Base-by-base conservation (phyloP, 2,113 vertebrate genomes). In the Xiphophorus hellerii region DNA sequence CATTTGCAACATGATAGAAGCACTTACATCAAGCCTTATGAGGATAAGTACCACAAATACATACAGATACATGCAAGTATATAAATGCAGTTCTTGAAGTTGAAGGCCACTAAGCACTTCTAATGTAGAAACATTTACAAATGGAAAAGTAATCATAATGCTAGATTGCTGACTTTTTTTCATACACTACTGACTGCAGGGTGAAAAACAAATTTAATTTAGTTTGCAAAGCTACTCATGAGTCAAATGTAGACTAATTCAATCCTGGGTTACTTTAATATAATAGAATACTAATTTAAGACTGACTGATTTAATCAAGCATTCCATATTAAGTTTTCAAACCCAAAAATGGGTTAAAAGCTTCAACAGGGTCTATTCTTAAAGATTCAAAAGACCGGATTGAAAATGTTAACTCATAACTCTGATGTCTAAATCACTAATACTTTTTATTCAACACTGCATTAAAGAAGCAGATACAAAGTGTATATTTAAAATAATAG, bases 1-100 rank as follows among this genome's bases (percentile, higher is more conserved):
- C 33, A 4, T n/a, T 1, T 51, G 67, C 37, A 30, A 84, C 29
- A 60, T 33, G 62, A 31, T 65, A 68, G 80, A 66, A n/a, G 66
- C 74, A 81, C 81, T 77, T 76, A 74, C 15, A 72, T 28, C 20
- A 60, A 82, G 3, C 13, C 51, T 42, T 60, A 73, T 58, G 67
- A 20, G 44, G 44, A 17, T 48, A 48, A 15, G 5, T 48, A 17
- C 17, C 15, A 20, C 39, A 42, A 15, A 42, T 4, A 4, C 28
- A 9, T 63, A 68, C 69, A 42, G 14, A 42, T 42, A 42, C 30
- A 9, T 63, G 67, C 69, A 69, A 74, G 73, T 44, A 66, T 27
- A 74, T 6, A 73, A 69, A 81, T 66, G 71, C 27, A 42, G 35
- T 72, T 58, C 33, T 31, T 62, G 33, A 62, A 62, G 51, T 31